Evolutionary conservation across 2,113 vertebrate species (phyloP), one percentile per base, ranked within the genome.

Genomic region (Coturnix japonica): DNA sequence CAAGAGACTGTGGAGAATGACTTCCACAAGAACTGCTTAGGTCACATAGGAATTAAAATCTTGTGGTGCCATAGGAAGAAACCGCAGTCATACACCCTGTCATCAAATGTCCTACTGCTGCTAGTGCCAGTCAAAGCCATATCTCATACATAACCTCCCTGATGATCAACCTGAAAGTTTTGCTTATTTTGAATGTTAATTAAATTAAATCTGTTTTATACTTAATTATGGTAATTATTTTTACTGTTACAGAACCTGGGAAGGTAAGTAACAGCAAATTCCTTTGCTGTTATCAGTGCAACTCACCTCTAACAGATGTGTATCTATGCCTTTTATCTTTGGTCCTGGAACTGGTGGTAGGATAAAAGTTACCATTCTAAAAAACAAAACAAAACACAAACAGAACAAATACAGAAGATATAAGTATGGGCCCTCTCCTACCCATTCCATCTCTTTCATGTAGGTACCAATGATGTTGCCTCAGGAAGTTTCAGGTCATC

Each of bases 321-420:
- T 95, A 96, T 99, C 99, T 96, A 99, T 98, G 96, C 99, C 99
- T 97, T 98, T 99, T 94, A 99, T 99, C 97, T 99, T 99, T 7
- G 99, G 99, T 85, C 99, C 98, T 4, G 99, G 99, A 91, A 99
- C 98, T 25, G 99, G 99, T 18, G 99, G 99, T 63, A 99, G 96
- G 79, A 99, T 96, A 80, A 96, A 98, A 69, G 97, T 96, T 95
- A 98, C 97, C 97, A 99, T 97, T 94, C 99, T 99, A 43, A 61
- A 97, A 93, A 65, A 94, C 41, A 85, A 49, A 49, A 20, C 15
- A 54, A 70, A 93, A 90, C 49, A 39, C 9, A 28, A 63, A 28
- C 10, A 7, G 33, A 87, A 53, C 9, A 76, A 94, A 91, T 51
- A 88, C 6, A 57, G 7, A 44, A 90, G 5, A 4, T 49, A 1